Base-by-base conservation (phyloP, 2,797 vertebrate genomes). In the Rhinichthys osculus region DNA sequence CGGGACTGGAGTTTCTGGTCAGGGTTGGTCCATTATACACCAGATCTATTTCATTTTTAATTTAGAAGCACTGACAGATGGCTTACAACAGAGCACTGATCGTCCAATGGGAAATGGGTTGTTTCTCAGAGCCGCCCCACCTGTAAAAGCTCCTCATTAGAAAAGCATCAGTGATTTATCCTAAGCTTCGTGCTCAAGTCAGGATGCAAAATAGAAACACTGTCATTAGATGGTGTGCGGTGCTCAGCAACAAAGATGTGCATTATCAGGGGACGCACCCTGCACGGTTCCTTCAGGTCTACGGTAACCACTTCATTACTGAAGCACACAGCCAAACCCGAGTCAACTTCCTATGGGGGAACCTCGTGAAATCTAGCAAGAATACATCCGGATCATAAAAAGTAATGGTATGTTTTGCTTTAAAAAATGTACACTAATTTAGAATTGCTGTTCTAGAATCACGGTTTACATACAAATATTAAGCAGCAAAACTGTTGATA, bases 91-190 rank as follows among this genome's bases (percentile, higher is more conserved):
- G 8, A 35, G 8, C 57, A 27, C 44, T 38, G 3, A 35, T 23
- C n/a, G n/a, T 62, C 77, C 54, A 72, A 80, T 3, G 40, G 38
- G 57, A 73, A 79, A 82, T 30, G 14, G 14, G 40, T 70, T 27
- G 59, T 62, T 71, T 57, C 27, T 13, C 44, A 23, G 40, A 72
- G 33, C 64, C 23, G 10, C 27, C 10, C 40, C 59, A 70, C 47
- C 79, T 81, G 79, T 14, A 67, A 81, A 66, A 80, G 52, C 57
- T 38, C 13, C 71, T 77, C 59, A 85, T 85, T 70, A 78, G n/a
- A 82, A 67, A 59, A 70, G 73, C 50, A 78, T 78, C 72, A 82
- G 42, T 71, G 50, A 82, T 64, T 67, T 57, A 78, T 59, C 57
- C 57, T 69, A 72, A 74, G 80, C 54, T 14, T 54, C 19, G 38